phyloP scores from a whole-genome alignment of 2,113 vertebrate species.

The Mustelus asterias region DNA sequence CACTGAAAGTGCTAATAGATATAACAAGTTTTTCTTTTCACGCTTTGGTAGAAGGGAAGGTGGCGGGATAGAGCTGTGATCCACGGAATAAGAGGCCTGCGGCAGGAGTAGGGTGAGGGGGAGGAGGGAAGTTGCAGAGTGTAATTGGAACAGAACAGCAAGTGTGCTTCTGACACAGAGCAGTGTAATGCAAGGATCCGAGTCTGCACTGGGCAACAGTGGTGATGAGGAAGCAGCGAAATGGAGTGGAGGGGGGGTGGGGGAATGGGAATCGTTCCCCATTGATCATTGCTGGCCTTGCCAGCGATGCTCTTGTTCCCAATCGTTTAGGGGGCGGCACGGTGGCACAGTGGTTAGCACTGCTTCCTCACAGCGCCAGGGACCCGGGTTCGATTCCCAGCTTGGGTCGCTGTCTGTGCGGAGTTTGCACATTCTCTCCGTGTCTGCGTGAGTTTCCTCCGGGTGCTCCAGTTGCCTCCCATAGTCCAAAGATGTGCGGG shows the following conservation, averaged over 20 bases:
- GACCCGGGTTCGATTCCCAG: too few species aligned
- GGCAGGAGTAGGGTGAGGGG: not conserved
- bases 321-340: too few species aligned
- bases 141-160: not conserved
- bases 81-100: conserved; percentile 12
- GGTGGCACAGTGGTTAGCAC: too few species aligned
- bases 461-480: too few species aligned
- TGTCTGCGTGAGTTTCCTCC: too few species aligned
- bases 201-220: not conserved
- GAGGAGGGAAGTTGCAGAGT: not conserved
- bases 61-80: conserved; percentile 28
- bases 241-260: not conserved
- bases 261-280: not conserved
- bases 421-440: too few species aligned
- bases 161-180: not conserved
- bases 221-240: not conserved
- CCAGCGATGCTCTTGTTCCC: too few species aligned
- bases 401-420: too few species aligned
- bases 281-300: too few species aligned
- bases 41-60: conserved; percentile 17
- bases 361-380: too few species aligned
- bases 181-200: not conserved
- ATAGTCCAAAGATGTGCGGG: too few species aligned
- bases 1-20: conserved; percentile 28
- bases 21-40: conserved; percentile 24